Base-by-base conservation (phyloP, 2,797 vertebrate species). In the Melanotaenia boesemani region DNA sequence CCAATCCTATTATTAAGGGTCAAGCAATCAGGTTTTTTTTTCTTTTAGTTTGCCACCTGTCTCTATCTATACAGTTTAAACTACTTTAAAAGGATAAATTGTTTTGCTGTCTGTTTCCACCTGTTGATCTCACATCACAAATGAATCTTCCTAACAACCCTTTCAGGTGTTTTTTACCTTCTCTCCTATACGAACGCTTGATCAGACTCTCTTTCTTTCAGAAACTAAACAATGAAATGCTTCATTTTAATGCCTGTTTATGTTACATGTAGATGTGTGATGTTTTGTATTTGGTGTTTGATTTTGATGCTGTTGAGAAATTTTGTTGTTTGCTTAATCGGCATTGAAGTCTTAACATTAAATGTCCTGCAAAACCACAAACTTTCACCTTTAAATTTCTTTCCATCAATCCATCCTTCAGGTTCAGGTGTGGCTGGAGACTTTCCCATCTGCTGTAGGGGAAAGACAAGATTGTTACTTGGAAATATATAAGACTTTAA, bases 151-250 rank as follows among this genome's bases (percentile, higher is more conserved):
- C 8, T 48, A 8, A n/a, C 18, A n/a, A 48, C 46, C 70, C 55
- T 71, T 18, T 37, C 16, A 3, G 62, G 48, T 58, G 68, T 69
- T 81, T 69, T 70, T n/a, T 30, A 65, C 61, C 52, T 63, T 71
- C 67, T 54, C 26, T 55, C 55, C 62, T 36, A 63, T 26, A 20
- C 73, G 24, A 62, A 50, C 32, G 76, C 59, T 70, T 64, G 2
- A 72, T 68, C 34, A 64, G 48, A 24, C 46, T 48, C 5, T 48
- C 20, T 46, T 15, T 48, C 20, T 46, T 15, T 20, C 46, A 48
- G 46, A 48, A n/a, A 18, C 7, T n/a, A n/a, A 48, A 48, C 46
- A 48, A 48, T 44, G 39, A 41, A 41, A 41, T 44, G 41, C 11
- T 8, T 46, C 6, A 7, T 20, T 20, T 46, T 15, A n/a, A 9